Evolutionary conservation across 2,797 vertebrate species (phyloP).

Genomic region (Mionectes olivaceus): DNA sequence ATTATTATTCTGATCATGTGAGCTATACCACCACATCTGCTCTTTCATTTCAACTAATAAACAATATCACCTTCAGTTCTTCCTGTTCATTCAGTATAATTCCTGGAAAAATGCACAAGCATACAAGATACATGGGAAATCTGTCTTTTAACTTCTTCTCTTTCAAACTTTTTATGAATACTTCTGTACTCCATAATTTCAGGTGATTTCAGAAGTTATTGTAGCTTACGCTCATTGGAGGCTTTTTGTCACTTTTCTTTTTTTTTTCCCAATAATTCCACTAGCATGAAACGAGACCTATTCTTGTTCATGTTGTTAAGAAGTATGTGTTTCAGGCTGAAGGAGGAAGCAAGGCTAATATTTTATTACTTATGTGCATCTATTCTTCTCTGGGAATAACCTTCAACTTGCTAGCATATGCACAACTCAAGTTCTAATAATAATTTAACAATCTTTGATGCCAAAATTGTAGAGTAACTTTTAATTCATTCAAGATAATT

Average conservation of each 20-base stretch:
- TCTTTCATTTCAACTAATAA: not conserved
- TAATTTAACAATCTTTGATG: not conserved
- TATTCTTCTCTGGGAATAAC: not conserved
- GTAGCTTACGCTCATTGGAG: not conserved
- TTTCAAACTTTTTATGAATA: not conserved
- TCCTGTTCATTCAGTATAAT: not conserved
- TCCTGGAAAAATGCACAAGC: not conserved
- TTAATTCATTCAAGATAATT: not conserved
- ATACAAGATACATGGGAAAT: not conserved
- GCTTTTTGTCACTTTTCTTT: not conserved
- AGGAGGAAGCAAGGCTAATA: not conserved
- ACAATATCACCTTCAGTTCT: not conserved
- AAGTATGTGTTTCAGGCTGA: not conserved
- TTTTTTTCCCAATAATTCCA: not conserved
- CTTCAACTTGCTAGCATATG: not conserved
- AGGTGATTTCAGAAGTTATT: not conserved
- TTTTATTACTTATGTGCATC: not conserved
- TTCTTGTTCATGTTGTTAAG: not conserved
- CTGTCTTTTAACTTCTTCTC: not conserved
- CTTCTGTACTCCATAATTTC: not conserved
- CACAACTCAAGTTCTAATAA: not conserved
- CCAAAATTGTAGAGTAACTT: not conserved
- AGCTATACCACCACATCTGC: not conserved
- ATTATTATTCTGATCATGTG: not conserved
- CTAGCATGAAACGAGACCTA: not conserved